Conservation (phyloP, 2,113 vertebrate genomes). For the Carassius carassius region DNA sequence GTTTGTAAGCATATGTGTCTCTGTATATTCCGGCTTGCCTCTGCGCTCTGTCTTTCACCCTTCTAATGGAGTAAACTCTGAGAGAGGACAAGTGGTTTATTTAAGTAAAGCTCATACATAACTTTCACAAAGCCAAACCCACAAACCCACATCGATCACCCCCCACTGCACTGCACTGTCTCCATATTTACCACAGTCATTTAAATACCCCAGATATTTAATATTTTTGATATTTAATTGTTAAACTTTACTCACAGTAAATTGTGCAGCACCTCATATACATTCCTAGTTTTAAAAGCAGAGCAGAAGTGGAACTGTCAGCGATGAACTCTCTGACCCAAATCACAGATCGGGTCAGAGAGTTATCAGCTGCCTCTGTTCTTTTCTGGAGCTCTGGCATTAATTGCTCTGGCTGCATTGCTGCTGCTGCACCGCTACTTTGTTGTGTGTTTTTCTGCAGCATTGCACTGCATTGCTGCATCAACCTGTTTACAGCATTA, state of each 20-base stretch:
- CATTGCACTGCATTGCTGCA: slow-evolving; percentile 40
- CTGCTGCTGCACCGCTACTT: neutral
- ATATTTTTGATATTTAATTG: neutral
- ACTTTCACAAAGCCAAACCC: slow-evolving; percentile 49
- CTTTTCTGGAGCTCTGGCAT: neutral
- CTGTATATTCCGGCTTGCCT: slow-evolving; percentile 19
- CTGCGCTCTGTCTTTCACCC: slow-evolving; percentile 44
- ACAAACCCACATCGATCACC: slow-evolving; percentile 37
- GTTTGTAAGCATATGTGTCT: slow-evolving; percentile 11
- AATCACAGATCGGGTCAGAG: no score
- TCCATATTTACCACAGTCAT: slow-evolving; percentile 35
- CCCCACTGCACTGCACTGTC: neutral
- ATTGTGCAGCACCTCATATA: neutral
- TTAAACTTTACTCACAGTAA: neutral
- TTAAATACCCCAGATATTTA: neutral
- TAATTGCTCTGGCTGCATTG: slow-evolving; percentile 11
- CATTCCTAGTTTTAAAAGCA: slow-evolving; percentile 35
- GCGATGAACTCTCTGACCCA: slow-evolving; percentile 35
- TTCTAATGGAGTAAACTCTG: slow-evolving; percentile 22
- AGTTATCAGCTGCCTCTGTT: slow-evolving; percentile 22
- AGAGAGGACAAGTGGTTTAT: slow-evolving; percentile 51
- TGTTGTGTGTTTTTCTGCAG: slow-evolving; percentile 1
- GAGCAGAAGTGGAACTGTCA: slow-evolving; percentile 18
- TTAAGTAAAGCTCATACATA: slow-evolving; percentile 51
- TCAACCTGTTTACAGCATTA: slow-evolving; percentile 5